Evolutionary conservation across 1,140 invertebrate species (phyloP).

Genomic region (Dendrolimus kikuchii): DNA sequence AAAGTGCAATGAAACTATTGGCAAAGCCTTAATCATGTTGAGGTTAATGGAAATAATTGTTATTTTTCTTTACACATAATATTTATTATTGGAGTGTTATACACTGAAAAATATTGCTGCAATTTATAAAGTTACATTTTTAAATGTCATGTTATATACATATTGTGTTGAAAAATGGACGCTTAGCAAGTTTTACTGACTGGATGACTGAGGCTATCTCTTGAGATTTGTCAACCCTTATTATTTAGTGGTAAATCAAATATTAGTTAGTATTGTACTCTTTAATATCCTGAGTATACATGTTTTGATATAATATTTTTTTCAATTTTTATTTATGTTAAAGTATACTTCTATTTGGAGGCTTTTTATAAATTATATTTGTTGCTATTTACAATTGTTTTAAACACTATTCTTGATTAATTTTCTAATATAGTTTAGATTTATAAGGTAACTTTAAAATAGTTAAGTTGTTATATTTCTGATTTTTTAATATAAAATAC

Average conservation of each 20-base stretch:
- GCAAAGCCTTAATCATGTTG: slow-evolving; percentile 54
- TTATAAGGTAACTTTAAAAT: slow-evolving; percentile 10
- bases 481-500: no score
- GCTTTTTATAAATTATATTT: slow-evolving; percentile 51
- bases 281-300: slow-evolving; percentile 16
- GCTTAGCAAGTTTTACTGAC: slow-evolving; percentile 2
- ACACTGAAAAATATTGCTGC: slow-evolving; percentile 43
- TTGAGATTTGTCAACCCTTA: no score
- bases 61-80: slow-evolving; percentile 40
- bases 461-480: slow-evolving; percentile 16
- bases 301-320: slow-evolving; percentile 19
- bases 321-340: slow-evolving; percentile 36
- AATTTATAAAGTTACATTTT: slow-evolving; percentile 28
- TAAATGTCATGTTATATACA: slow-evolving; percentile 15
- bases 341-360: slow-evolving; percentile 41
- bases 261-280: slow-evolving; percentile 24
- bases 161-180: background rate
- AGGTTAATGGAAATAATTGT: slow-evolving; percentile 38
- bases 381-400: slow-evolving; percentile 66
- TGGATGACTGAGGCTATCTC: background rate
- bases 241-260: slow-evolving; percentile 4
- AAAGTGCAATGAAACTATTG: slow-evolving; percentile 58
- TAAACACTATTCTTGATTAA: slow-evolving; percentile 25
- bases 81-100: slow-evolving; percentile 56
- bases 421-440: slow-evolving; percentile 45